Base-by-base conservation (phyloP, 2,113 vertebrate species). In the Eulacestoma nigropectus region DNA sequence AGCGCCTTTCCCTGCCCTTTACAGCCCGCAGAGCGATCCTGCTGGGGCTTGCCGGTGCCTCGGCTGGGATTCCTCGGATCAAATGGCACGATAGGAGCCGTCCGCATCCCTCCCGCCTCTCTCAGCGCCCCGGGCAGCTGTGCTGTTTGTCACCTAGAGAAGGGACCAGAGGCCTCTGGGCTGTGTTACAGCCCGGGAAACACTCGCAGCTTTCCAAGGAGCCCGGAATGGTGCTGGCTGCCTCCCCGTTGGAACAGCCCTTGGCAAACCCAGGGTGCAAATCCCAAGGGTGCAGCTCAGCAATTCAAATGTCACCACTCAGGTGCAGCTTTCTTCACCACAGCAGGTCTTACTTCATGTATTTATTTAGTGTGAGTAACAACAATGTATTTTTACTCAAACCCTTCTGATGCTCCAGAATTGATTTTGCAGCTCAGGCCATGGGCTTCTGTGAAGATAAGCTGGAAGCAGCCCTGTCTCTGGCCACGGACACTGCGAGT, bases 41-140 rank as follows among this genome's bases (percentile, higher is more conserved):
- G 87, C 16, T 17, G 3, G 67, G 76, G 62, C 70, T 90, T 19
- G 77, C 73, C 10, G 6, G 12, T 10, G 70, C 35, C 13, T 70
- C 64, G 55, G 60, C 85, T 35, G 93, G 4, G 64, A 30, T 74
- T 75, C 57, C 91, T 68, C 1, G 42, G 72, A 59, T 95, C 94
- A 10, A 33, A 82, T 33, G 35, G 50, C 84, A 13, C 5, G 1
- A 27, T 11, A 5, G 1, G 4, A 42, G 4, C 46, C 4, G 0
- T 7, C 62, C 19, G 7, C 46, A 2, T 15, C 26, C 13, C 79
- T 35, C 55, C 10, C 7, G 19, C 57, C 72, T 49, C 37, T 6
- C 80, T 7, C 59, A 8, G 52, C 3, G 2, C 70, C 39, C 46
- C 16, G 3, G 20, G 59, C 90, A 96, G 92, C 92, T 86, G 95